Conservation (phyloP, 2,113 vertebrate genomes). For the Artemisiospiza belli region DNA sequence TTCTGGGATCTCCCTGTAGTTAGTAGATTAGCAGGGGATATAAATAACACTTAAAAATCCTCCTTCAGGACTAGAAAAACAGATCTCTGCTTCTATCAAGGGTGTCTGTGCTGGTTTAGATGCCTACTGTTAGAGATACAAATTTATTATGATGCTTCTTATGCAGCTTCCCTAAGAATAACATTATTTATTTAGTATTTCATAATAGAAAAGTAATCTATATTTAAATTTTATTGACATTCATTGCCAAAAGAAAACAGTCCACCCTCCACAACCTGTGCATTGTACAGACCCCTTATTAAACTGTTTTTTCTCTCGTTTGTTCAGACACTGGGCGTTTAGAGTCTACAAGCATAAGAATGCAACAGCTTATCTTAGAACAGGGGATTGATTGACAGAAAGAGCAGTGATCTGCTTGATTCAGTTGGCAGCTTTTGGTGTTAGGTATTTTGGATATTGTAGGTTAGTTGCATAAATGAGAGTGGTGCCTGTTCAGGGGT, state of each 20-base stretch:
- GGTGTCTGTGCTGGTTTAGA: not conserved
- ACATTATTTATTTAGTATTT: not conserved
- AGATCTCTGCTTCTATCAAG: not conserved
- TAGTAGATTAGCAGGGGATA: not conserved
- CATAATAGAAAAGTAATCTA: not conserved
- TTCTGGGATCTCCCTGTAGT: not conserved
- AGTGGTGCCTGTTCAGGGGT: not conserved
- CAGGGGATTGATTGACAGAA: not conserved
- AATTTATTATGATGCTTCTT: not conserved
- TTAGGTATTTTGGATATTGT: not conserved
- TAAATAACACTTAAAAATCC: not conserved
- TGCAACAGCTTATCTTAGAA: not conserved
- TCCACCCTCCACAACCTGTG: not conserved
- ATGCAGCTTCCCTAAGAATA: not conserved
- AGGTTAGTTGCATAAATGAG: not conserved
- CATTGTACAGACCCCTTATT: not conserved
- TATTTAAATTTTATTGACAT: not conserved
- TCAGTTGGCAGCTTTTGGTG: not conserved
- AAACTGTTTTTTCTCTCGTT: not conserved
- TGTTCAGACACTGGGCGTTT: not conserved
- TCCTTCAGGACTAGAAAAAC: not conserved
- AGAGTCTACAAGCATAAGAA: not conserved
- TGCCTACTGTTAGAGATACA: not conserved
- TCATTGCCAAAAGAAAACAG: not conserved
- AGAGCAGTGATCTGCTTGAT: not conserved